These are phyloP conservation scores for Clanis bilineata DNA, from an alignment of 2,888 invertebrate species.

Conservation along the genomic window DNA sequence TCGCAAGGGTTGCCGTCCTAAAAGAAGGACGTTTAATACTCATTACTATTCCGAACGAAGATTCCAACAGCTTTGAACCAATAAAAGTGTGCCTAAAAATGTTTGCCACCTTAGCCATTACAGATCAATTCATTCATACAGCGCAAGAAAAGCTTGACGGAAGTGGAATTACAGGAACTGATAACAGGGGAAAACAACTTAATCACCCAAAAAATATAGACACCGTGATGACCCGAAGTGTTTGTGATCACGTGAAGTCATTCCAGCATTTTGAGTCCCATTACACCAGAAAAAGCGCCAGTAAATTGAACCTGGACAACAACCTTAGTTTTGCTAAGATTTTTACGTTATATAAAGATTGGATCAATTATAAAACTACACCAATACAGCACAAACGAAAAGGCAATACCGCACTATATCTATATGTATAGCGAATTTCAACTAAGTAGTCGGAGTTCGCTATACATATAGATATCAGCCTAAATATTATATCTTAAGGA, in stretches of 20 bases:
- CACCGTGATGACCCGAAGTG: conserved; percentile 18
- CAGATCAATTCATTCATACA: not conserved
- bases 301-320: conserved; percentile 24
- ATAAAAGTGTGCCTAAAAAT: not conserved
- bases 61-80: not conserved
- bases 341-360: conserved; percentile 21
- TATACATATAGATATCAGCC: too few species aligned
- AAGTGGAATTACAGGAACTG: not conserved
- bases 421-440: too few species aligned
- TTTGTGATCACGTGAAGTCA: conserved; percentile 20
- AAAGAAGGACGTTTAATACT: not conserved
- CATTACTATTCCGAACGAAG: not conserved
- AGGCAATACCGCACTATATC: too few species aligned
- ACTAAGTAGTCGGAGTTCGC: too few species aligned
- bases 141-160: not conserved
- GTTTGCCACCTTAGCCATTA: not conserved
- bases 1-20: too few species aligned
- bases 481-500: too few species aligned
- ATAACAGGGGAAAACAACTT: conserved; percentile 24
- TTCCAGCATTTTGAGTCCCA: conserved; percentile 23
- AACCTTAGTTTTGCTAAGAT: conserved; percentile 20
- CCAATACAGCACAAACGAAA: too few species aligned
- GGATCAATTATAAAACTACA: not conserved
- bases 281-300: conserved; percentile 22
- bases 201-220: conserved; percentile 19